A percentile compares a stretch with the other conserved stretches of the same genome.
Evolutionary conservation across 1,140 invertebrate species (phyloP).

Genomic region (Anthonomus grandis): DNA sequence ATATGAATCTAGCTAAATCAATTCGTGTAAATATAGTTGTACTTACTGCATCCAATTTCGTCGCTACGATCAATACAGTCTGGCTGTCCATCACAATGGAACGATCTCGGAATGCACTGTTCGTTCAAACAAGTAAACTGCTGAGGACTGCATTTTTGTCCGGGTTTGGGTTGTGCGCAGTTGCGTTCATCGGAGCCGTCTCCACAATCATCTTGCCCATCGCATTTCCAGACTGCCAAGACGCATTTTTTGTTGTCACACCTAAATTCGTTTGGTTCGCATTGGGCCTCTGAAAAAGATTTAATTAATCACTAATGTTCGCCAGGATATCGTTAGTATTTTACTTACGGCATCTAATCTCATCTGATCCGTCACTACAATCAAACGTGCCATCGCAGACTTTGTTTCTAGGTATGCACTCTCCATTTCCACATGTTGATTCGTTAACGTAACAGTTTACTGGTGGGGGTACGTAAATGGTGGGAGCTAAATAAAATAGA

Average conservation of each 20-base stretch:
- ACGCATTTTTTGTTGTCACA: constrained; percentile 88
- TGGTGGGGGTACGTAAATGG: constrained; percentile 47
- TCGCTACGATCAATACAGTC: constrained; percentile 90
- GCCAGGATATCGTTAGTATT: not conserved
- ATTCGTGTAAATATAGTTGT: not conserved
- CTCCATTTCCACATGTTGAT: constrained; percentile 86
- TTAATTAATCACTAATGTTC: too few species aligned
- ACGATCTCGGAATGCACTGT: constrained; percentile 91
- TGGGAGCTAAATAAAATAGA: constrained; percentile 8
- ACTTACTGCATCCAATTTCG: constrained; percentile 76
- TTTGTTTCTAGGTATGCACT: constrained; percentile 78
- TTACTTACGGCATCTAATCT: constrained; percentile 79
- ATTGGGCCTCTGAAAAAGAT: constrained; percentile 51
- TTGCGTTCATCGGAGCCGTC: constrained; percentile 81
- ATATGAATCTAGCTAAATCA: too few species aligned
- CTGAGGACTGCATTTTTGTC: constrained; percentile 68
- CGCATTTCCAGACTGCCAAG: constrained; percentile 90
- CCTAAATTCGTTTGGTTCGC: constrained; percentile 91
- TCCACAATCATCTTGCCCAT: constrained; percentile 84
- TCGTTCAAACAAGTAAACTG: constrained; percentile 81
- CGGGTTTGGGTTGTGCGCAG: constrained; percentile 58
- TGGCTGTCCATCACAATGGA: constrained; percentile 82
- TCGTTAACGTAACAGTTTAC: constrained; percentile 69
- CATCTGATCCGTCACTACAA: constrained; percentile 86
- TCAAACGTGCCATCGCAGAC: constrained; percentile 81